Base-by-base conservation (phyloP, 35 echinoderm and acorn worm species). In the Ophiothrix spiculata region DNA sequence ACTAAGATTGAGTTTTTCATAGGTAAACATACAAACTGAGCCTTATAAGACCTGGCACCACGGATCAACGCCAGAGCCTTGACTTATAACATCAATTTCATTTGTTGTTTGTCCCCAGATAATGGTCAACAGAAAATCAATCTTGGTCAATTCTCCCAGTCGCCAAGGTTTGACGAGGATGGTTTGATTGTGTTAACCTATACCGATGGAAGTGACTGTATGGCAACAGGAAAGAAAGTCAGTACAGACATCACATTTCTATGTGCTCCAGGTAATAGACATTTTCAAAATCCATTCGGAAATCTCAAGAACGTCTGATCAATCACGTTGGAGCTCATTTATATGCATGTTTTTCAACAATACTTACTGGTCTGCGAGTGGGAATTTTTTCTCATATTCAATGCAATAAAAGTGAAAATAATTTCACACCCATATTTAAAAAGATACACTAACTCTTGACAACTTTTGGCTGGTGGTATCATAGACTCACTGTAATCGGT, bases 181-280 rank as follows among this genome's bases (percentile, higher is more conserved):
- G 88, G 84, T 38, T 69, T 87, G 31, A 77, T 97, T 23, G 87
- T 80, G 31, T 84, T 97, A 78, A 97, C 85, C 0, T 97, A 97
- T 39, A 78, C 81, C 19, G 77, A 97, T 64, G 95, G 95, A 25
- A 39, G 42, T 75, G 25, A 36, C 0, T 86, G 90, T 81, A 69
- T 21, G 23, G 16, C 34, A 38, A 19, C 17, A 41, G 19, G 94
- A 90, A 75, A 38, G 15, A 84, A 87, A 36, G 87, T 15, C 1
- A 74, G 78, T 0, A 91, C 92, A 0, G 77, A 87, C 38, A 97
- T 97, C n/a, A 92, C 91, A 10, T 97, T 97, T 54, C 79, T 90
- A 0, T 97, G 95, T 41, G 84, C 87, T 46, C 91, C 91, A 79
- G 95, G 95, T 97, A 75, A 91, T 81, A 39, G 46, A 77, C 73